Evolutionary conservation across 2,797 vertebrate genomes (phyloP).

Genomic region (Rhinichthys osculus): DNA sequence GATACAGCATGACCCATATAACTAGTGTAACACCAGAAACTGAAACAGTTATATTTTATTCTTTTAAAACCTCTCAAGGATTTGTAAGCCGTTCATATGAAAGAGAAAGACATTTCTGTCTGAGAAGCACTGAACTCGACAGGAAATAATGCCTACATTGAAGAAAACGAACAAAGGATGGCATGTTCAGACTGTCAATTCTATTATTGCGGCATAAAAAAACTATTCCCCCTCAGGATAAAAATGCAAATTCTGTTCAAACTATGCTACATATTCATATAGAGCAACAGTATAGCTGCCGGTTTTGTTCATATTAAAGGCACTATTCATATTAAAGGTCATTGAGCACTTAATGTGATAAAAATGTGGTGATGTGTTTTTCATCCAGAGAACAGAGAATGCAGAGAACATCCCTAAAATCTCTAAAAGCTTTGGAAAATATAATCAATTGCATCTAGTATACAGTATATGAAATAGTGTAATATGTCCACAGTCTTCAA

Average conservation of each 20-base stretch:
- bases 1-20: background rate
- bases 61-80: background rate
- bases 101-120: background rate
- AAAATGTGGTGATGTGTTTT: conserved; percentile 38
- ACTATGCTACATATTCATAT: conserved; percentile 53
- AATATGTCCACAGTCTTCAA: background rate
- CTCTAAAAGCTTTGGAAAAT: conserved; percentile 24
- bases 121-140: conserved; percentile 26
- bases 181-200: conserved; percentile 41
- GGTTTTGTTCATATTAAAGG: conserved; percentile 44
- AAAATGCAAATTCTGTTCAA: conserved; percentile 50
- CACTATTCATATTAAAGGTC: conserved; percentile 46
- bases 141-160: conserved; percentile 52
- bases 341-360: conserved; percentile 29
- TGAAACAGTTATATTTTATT: background rate
- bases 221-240: conserved; percentile 31
- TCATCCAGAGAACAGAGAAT: conserved; percentile 20
- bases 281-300: conserved; percentile 32
- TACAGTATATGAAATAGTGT: background rate
- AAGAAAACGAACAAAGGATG: conserved; percentile 48
- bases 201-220: conserved; percentile 53
- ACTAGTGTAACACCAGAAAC: background rate
- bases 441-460: conserved; percentile 8
- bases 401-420: conserved; percentile 13
- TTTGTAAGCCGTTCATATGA: background rate